Evolutionary conservation across 2,113 vertebrate species (phyloP), one percentile per base, ranked within the genome.

Genomic region (Perognathus longimembris): DNA sequence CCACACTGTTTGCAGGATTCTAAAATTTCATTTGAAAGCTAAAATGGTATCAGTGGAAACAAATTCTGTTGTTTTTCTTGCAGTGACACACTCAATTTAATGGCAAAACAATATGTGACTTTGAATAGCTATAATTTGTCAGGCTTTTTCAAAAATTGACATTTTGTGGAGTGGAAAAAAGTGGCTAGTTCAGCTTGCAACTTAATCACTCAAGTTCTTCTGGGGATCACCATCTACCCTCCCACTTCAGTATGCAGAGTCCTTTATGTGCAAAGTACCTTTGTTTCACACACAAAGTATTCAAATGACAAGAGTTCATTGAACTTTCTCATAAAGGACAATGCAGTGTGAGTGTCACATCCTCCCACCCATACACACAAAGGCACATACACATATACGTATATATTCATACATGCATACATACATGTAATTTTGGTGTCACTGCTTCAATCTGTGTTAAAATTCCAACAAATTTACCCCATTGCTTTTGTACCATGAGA

Each of bases 21-120:
- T 61, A 18, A 73, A 90, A 57, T 85, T 92, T 38, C 61, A 67
- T 36, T 90, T 77, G 38, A 95, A 94, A 85, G 24, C 30, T 90
- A 26, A 50, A 90, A 73, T 70, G 83, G 66, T 77, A 71, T 77
- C n/a, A 77, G 17, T 80, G 40, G 32, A 92, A 90, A 85, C 15
- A 88, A 85, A 79, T 76, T 92, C 28, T 70, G 22, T 92, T 85
- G 34, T 89, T 89, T 82, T 67, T 30, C 77, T 67, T 50, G 30
- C 36, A 95, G 32, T 93, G 24, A 30, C 24, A 45, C 84, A 86
- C 86, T 74, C 57, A 14, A 70, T 38, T 77, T 87, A 61, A 71
- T 66, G 3, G 24, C 32, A 79, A 18, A 21, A 8, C 59, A 86
- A 89, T 80, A n/a, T 8, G 18, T 54, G 63, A 26, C 7, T 67